Base-by-base conservation (phyloP, 2,888 invertebrate genomes). In the Uloborus plumipes region DNA sequence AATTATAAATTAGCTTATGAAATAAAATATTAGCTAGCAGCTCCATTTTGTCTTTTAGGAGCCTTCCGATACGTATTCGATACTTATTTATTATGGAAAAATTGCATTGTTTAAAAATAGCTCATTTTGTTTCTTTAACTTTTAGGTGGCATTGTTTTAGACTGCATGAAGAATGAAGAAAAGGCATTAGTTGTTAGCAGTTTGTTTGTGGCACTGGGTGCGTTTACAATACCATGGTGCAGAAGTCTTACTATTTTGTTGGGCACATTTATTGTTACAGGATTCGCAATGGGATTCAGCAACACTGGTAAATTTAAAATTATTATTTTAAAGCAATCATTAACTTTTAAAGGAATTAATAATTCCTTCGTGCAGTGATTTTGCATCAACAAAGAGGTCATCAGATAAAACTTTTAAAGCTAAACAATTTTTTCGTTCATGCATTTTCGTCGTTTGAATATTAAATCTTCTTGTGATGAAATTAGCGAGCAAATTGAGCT, bases 261-360 rank as follows among this genome's bases (percentile, higher is more conserved):
- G 53, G 85, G 86, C 4, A 87, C 88, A 84, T 88, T 90, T 69
- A 86, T 88, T 3, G 85, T 89, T 11, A 88, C 89, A 78, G 90
- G 90, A 2, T 84, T 89, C 18, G 87, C 89, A 18, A 88, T 90
- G 88, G 90, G 90, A 31, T 88, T 90, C 53, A 86, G 89, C 4
- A 88, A 88, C 74, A 88, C 88, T 73, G 88, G 88, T 88, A 85
- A 73, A 18, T 51, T 31, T 2, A 3, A n/a, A 31, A 6, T 18
- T 11, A 15, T 18, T 18, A 9, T 55, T 18, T 55, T 6, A 9
- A 62, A 31, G 0, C 13, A 55, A 1, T 9, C 9, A 39, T 39
- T 39, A 39, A 7, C 11, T 39, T 39, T 11, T 39, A 39, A 39
- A 39, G 39, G 9, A 1, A 11, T 39, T 39, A 39, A 11, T 39